phyloP scores from a whole-genome alignment of 2,888 invertebrate species.

The Pandemis cinnamomeana region DNA sequence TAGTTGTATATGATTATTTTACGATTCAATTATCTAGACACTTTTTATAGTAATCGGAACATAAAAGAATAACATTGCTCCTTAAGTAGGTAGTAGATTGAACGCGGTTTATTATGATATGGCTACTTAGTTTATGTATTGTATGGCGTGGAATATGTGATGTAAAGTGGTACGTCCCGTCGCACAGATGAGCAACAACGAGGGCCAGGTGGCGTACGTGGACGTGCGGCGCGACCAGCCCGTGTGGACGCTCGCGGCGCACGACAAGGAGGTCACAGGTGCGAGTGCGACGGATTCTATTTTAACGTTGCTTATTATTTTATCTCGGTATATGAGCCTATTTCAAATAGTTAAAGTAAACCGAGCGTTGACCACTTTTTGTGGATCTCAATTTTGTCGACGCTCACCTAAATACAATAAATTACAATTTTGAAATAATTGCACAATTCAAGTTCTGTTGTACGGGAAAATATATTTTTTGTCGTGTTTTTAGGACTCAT shows the following conservation, averaged over 20 bases:
- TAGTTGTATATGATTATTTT: too few species aligned
- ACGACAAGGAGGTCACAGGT: conserved; percentile 94
- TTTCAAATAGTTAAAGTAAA: too few species aligned
- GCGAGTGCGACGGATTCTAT: not conserved
- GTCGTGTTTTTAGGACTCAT: conserved; percentile 83
- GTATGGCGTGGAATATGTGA: too few species aligned
- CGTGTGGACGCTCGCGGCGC: conserved; percentile 90
- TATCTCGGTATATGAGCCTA: too few species aligned
- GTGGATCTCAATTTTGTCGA: not conserved
- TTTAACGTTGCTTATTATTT: not conserved
- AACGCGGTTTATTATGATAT: too few species aligned
- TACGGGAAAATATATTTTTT: not conserved
- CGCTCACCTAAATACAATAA: not conserved
- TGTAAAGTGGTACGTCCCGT: not conserved
- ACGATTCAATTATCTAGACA: too few species aligned
- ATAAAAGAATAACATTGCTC: too few species aligned
- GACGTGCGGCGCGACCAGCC: conserved; percentile 89
- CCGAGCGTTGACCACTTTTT: too few species aligned
- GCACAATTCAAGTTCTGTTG: not conserved
- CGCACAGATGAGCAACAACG: conserved; percentile 84
- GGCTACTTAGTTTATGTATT: too few species aligned
- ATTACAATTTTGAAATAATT: not conserved
- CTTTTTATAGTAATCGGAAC: too few species aligned
- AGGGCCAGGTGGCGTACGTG: conserved; percentile 88
- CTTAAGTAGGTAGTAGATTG: too few species aligned